A percentile compares a stretch with the other conserved stretches of the same genome.
Evolutionary conservation across 2,888 invertebrate genomes (phyloP).

Genomic region (Podotricha telesiphe): DNA sequence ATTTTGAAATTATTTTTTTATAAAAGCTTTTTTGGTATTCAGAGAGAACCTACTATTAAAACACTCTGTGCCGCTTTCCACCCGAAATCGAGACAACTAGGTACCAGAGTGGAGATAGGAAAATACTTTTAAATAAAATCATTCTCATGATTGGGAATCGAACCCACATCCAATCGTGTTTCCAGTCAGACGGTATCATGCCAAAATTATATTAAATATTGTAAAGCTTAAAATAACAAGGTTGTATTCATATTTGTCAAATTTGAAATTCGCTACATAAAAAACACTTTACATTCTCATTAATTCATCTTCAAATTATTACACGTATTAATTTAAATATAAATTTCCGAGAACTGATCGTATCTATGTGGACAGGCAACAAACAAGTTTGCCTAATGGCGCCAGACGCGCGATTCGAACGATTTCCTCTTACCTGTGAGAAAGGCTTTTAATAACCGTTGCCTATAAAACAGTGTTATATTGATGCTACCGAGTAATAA

Average conservation of each 20-base stretch:
- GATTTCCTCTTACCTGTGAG: slow-evolving; percentile 44
- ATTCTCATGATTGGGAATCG: too few relatives aligned
- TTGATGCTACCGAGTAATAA: slow-evolving; percentile 8
- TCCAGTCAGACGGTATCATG: too few relatives aligned
- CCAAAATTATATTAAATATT: too few relatives aligned
- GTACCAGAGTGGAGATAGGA: too few relatives aligned
- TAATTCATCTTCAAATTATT: slow-evolving; percentile 8
- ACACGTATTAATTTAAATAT: slow-evolving; percentile 16
- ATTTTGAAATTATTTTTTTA: too few relatives aligned
- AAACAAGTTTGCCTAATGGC: slow-evolving; percentile 34
- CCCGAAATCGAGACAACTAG: too few relatives aligned
- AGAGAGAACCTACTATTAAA: too few relatives aligned
- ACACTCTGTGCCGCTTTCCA: too few relatives aligned
- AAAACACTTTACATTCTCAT: neutral
- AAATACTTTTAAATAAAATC: too few relatives aligned
- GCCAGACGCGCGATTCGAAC: slow-evolving; percentile 39
- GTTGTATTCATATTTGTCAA: neutral
- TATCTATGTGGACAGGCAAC: slow-evolving; percentile 20
- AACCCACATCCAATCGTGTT: too few relatives aligned
- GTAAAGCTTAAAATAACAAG: too few relatives aligned
- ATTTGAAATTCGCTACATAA: neutral
- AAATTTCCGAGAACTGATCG: slow-evolving; percentile 19
- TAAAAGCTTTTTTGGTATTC: too few relatives aligned
- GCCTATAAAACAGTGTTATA: neutral
- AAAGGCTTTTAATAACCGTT: slow-evolving; percentile 32